Base-by-base conservation (phyloP, 35 echinoderm and acorn worm genomes). In the Eucidaris tribuloides region DNA sequence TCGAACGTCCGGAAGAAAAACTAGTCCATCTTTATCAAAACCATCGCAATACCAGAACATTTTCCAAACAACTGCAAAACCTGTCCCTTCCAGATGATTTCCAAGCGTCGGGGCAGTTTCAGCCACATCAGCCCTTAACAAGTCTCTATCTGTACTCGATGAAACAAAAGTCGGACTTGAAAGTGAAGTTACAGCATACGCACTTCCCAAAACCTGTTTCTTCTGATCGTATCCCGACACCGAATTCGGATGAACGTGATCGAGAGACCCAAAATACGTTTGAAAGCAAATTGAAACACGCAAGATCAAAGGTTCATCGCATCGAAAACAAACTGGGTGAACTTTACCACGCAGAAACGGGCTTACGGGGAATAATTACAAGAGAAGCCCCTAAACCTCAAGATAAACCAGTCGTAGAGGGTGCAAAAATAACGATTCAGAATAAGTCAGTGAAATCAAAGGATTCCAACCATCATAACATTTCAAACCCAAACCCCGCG, bases 161-260 rank as follows among this genome's bases (percentile, higher is more conserved):
- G 37, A 74, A 74, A 43, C 68, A 74, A 36, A 74, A 74, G 40
- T 74, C 68, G 25, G 68, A 74, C 38, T 40, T 74, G 14, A 74
- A 43, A 15, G 68, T 74, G 9, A 74, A 74, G 68, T 74, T 74
- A 22, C 36, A 74, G 14, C 37, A 74, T n/a, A 42, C 44, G 37
- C 35, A 74, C 37, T 35, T 74, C 5, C 68, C 68, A 6, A 38
- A 44, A 74, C 68, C 40, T 74, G 35, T n/a, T n/a, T n/a, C n/a
- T n/a, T 43, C 38, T 24, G 37, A 44, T 22, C 24, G 36, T 20
- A 42, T 17, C 24, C 68, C 5, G 41, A 41, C n/a, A n/a, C n/a
- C n/a, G n/a, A n/a, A n/a, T n/a, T n/a, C n/a, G 29, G 28, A 27
- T 25, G 35, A 22, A 24, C 7, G 2, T 19, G 28, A 74, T 42